phyloP scores from a whole-genome alignment of 2,797 vertebrate species.

The Danio jaintianensis region DNA sequence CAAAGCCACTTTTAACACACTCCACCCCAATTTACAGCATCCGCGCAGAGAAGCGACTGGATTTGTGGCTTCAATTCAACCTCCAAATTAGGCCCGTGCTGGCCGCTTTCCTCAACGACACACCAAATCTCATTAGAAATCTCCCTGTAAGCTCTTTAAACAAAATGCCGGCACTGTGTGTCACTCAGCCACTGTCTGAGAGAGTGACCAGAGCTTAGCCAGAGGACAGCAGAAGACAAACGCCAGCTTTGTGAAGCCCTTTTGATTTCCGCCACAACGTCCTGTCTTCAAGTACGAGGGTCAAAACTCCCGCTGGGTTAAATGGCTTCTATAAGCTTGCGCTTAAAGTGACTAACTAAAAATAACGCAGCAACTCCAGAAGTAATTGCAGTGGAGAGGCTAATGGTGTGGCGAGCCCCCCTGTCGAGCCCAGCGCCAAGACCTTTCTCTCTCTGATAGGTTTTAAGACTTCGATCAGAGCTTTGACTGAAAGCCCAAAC shows the following conservation, averaged over 20 bases:
- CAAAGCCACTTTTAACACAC: neutral
- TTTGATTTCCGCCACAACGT: constrained; percentile 46
- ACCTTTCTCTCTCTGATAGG: constrained; percentile 51
- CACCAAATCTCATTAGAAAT: constrained; percentile 38
- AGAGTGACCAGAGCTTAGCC: constrained; percentile 41
- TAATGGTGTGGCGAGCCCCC: constrained; percentile 57
- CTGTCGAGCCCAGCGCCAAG: constrained; percentile 46
- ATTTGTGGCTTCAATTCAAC: constrained; percentile 20
- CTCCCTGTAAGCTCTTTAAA: constrained; percentile 46
- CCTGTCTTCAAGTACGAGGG: constrained; percentile 10
- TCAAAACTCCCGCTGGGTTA: constrained; percentile 45
- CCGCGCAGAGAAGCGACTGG: neutral
- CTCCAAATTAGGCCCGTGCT: constrained; percentile 21
- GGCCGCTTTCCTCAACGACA: constrained; percentile 14
- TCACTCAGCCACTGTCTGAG: constrained; percentile 14
- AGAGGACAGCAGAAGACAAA: constrained; percentile 20
- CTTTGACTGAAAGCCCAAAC: constrained; percentile 51
- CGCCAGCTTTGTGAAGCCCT: constrained; percentile 38
- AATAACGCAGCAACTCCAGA: constrained; percentile 50
- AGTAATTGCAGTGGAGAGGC: constrained; percentile 59
- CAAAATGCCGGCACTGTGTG: constrained; percentile 16
- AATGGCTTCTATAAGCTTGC: constrained; percentile 55
- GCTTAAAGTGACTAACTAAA: constrained; percentile 61
- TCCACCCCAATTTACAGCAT: constrained; percentile 8
- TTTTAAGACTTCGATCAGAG: constrained; percentile 59